These are phyloP conservation scores for Cheilosia grossa DNA, from an alignment of 2,888 invertebrate species.

Conservation along the genomic window DNA sequence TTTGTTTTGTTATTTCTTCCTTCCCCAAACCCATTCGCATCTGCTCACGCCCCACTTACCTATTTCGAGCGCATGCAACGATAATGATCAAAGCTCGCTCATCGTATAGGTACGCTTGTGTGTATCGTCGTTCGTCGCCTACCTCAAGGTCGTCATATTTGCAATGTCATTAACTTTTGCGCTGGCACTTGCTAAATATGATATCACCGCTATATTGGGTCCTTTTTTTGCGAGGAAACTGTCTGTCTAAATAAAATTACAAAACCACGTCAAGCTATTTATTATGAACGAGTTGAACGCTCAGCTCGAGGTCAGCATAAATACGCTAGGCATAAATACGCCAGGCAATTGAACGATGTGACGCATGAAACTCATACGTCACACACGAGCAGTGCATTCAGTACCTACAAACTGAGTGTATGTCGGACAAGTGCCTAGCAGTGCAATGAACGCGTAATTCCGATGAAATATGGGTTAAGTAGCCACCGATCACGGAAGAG, in stretches of 20 bases:
- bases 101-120: background rate
- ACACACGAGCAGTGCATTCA: constrained; percentile 53
- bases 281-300: constrained; percentile 22
- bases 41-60: constrained; percentile 34
- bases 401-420: constrained; percentile 13
- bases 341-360: background rate
- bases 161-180: constrained; percentile 71
- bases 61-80: constrained; percentile 13
- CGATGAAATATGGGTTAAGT: too few relatives aligned
- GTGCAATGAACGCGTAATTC: too few relatives aligned
- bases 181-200: constrained; percentile 32
- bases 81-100: constrained; percentile 32
- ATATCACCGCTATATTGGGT: constrained; percentile 55
- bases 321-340: background rate
- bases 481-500: too few relatives aligned
- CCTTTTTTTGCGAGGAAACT: constrained; percentile 26
- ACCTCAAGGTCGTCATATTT: constrained; percentile 58
- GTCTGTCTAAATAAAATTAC: constrained; percentile 41
- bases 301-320: constrained; percentile 46
- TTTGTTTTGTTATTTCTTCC: constrained; percentile 7
- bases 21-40: background rate
- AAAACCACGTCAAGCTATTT: background rate
- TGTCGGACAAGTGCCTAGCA: constrained; percentile 9
- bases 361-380: constrained; percentile 45
- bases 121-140: background rate